phyloP scores from a whole-genome alignment of 2,113 vertebrate species.

The Hipposideros armiger region DNA sequence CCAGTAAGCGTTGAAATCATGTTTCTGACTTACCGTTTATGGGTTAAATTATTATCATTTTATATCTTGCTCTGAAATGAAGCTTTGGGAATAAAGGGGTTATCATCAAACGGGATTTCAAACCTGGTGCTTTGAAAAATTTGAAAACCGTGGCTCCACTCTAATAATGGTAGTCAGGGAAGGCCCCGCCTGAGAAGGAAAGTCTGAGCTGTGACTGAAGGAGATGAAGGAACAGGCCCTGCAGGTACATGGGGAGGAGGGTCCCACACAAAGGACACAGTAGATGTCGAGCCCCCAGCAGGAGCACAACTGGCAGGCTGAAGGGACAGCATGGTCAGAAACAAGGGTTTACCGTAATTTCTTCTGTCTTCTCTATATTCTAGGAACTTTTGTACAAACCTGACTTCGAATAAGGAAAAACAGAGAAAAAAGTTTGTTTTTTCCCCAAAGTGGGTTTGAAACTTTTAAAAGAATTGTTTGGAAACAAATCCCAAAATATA shows the following conservation, averaged over 20 bases:
- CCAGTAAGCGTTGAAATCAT: neutral
- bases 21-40: neutral
- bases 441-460: neutral
- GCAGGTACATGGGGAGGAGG: neutral
- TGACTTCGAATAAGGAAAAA: slow-evolving; percentile 23
- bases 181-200: neutral
- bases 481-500: slow-evolving; percentile 9
- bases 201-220: neutral
- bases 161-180: neutral
- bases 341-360: neutral
- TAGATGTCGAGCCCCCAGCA: neutral
- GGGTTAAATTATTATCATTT: neutral
- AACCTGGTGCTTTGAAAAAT: neutral
- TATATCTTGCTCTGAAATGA: slow-evolving; percentile 38
- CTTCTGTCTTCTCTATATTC: neutral
- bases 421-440: neutral
- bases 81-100: slow-evolving; percentile 9
- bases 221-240: neutral
- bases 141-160: neutral
- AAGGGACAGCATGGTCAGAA: neutral
- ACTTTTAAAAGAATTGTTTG: neutral
- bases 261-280: neutral
- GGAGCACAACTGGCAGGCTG: neutral
- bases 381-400: neutral
- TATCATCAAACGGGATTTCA: neutral